A percentile compares a stretch with the other conserved stretches of the same genome.
Evolutionary conservation across 2,888 invertebrate species (phyloP).

Genomic region (Ophion ventricosus): DNA sequence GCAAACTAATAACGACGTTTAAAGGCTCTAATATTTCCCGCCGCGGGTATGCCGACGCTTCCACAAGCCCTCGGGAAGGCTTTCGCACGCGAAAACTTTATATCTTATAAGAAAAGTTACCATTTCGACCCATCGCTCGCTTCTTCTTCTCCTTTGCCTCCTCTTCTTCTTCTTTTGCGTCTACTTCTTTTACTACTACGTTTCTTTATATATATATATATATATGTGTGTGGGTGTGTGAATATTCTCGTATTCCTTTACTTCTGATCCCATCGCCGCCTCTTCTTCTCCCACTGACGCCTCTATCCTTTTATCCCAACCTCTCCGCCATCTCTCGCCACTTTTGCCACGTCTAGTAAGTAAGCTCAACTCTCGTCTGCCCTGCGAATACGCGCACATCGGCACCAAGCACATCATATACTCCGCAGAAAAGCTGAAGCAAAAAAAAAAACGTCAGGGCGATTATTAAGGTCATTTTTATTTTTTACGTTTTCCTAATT

Average conservation of each 20-base stretch:
- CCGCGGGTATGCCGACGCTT: constrained; percentile 67
- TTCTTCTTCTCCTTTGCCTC: constrained; percentile 71
- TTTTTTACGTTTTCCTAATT: not conserved
- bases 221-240: constrained; percentile 12
- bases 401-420: not conserved
- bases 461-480: not conserved
- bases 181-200: constrained; percentile 42
- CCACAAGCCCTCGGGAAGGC: constrained; percentile 67
- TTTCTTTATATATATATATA: constrained; percentile 20
- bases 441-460: not conserved
- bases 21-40: constrained; percentile 80
- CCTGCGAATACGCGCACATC: not conserved
- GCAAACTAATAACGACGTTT: constrained; percentile 81
- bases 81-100: constrained; percentile 80
- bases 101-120: constrained; percentile 82
- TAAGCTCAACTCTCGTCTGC: constrained; percentile 10
- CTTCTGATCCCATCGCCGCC: constrained; percentile 47
- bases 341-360: constrained; percentile 35
- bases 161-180: constrained; percentile 40
- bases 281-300: constrained; percentile 13
- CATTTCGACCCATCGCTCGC: constrained; percentile 71
- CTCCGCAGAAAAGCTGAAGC: not conserved
- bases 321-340: constrained; percentile 17
- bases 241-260: constrained; percentile 47
- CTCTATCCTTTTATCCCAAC: constrained; percentile 25